Percentiles rank a stretch among this genome's conserved stretches.
Conservation (phyloP, 2,797 vertebrate species). For the Pagetopsis macropterus region DNA sequence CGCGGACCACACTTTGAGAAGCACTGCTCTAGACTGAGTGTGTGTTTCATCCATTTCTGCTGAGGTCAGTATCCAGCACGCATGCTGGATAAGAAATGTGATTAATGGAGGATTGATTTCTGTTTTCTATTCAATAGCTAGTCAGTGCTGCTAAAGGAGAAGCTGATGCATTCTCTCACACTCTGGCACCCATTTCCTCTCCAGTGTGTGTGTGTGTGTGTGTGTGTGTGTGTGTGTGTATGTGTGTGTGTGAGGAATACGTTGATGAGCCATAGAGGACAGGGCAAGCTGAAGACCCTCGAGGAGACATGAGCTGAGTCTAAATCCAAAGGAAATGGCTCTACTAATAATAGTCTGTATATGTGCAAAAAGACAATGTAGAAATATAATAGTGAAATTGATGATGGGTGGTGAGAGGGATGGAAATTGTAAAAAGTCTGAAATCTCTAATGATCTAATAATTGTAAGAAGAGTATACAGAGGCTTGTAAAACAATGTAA, state of each 20-base stretch:
- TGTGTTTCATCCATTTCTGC: neutral
- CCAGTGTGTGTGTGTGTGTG: conserved; percentile 4
- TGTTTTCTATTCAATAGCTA: neutral
- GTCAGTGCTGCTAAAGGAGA: conserved; percentile 6
- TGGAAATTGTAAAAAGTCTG: too few relatives aligned
- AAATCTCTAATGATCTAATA: too few relatives aligned
- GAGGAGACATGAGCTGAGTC: conserved; percentile 9
- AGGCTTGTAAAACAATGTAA: too few relatives aligned
- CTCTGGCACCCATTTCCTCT: conserved; percentile 17
- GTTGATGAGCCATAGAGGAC: conserved; percentile 5
- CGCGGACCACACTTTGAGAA: too few relatives aligned
- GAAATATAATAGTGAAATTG: neutral
- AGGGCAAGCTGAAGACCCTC: neutral
- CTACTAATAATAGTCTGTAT: too few relatives aligned
- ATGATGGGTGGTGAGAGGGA: too few relatives aligned
- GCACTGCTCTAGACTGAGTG: neutral
- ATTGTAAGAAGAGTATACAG: too few relatives aligned
- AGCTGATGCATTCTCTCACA: conserved; percentile 8
- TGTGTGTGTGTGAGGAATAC: neutral
- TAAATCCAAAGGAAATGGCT: neutral
- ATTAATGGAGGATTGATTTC: conserved; percentile 1
- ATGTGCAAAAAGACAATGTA: neutral
- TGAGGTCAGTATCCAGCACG: too few relatives aligned
- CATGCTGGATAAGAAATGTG: neutral
- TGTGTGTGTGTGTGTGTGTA: conserved; percentile 4